Evolutionary conservation across 1,140 invertebrate genomes (phyloP).

Genomic region (Paraescarpia echinospica): DNA sequence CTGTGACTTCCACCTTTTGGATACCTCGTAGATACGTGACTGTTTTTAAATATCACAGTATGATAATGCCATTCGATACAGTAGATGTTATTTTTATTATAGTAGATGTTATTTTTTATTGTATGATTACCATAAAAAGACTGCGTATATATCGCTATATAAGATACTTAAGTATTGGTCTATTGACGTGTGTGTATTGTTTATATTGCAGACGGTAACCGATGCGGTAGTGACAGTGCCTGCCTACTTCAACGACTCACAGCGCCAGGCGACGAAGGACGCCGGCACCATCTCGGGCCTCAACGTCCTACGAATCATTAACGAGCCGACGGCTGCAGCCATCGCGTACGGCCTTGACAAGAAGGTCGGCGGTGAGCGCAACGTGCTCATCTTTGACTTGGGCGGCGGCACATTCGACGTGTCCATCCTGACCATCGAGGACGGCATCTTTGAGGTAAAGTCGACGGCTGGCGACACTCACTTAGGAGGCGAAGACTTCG

Average conservation of each 20-base stretch:
- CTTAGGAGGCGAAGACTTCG: slow-evolving; percentile 98
- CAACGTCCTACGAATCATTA: slow-evolving; percentile 64
- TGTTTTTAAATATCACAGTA: not conserved
- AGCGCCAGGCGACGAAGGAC: slow-evolving; percentile 63
- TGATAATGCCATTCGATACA: too few relatives aligned
- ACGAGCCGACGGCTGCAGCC: slow-evolving; percentile 62
- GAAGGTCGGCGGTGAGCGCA: slow-evolving; percentile 68
- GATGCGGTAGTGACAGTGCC: slow-evolving; percentile 67
- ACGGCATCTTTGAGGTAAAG: slow-evolving; percentile 84
- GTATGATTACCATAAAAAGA: not conserved
- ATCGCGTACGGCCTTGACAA: slow-evolving; percentile 63
- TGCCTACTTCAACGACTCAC: slow-evolving; percentile 63
- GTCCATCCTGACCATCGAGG: slow-evolving; percentile 91
- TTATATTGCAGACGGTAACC: slow-evolving; percentile 74
- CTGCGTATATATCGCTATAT: not conserved
- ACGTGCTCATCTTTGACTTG: slow-evolving; percentile 80
- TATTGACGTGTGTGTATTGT: slow-evolving; percentile 49
- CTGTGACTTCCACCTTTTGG: not conserved
- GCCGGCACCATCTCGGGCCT: slow-evolving; percentile 61
- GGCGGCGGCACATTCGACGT: slow-evolving; percentile 98
- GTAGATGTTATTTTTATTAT: too few relatives aligned
- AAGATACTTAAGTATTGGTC: not conserved
- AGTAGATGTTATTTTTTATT: too few relatives aligned
- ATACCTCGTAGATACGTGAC: not conserved
- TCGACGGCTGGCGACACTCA: slow-evolving; percentile 97